Base-by-base conservation (phyloP, 2,797 vertebrate genomes). In the Spinibarbus caldwelli region DNA sequence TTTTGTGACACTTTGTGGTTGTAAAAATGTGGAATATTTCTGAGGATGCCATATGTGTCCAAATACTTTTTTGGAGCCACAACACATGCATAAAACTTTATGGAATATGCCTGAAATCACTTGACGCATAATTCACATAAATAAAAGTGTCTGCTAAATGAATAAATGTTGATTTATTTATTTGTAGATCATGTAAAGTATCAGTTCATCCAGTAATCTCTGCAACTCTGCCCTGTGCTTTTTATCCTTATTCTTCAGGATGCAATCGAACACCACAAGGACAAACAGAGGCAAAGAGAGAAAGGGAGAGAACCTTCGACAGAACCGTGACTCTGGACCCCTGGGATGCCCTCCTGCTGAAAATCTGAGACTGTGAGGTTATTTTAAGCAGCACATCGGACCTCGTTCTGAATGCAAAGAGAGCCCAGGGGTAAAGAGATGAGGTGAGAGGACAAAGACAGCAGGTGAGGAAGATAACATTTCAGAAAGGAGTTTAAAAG, bases 261-360 rank as follows among this genome's bases (percentile, higher is more conserved):
- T 72, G 80, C 26, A 67, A 72, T 57, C 68, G 38, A 82, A 57
- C 34, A 57, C 49, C 43, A 41, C 36, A 45, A 82, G 17, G 45
- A 68, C 31, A 81, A 36, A 70, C 52, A 26, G 52, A 41, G 52
- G 12, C 52, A 17, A 34, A 67, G 71, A 67, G 11, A 36, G 81
- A 64, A 5, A 62, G 29, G 5, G 31, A 17, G 57, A 36, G 72
- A 83, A 77, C 72, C 52, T 76, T 76, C 2, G 72, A 83, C 82
- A 52, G 82, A 76, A 41, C 70, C 21, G 9, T 83, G 82, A 76
- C 43, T 76, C 62, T 2, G 6, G 73, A 66, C 71, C 81, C 71
- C 71, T 54, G 80, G 52, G 72, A 68, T 8, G 59, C 38, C 26
- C 82, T 76, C 45, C 43, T 31, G 59, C 82, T 68, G 45, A 41